These are phyloP conservation scores for Donacobius atricapilla DNA, from an alignment of 2,113 vertebrate genomes.

Conservation along the genomic window DNA sequence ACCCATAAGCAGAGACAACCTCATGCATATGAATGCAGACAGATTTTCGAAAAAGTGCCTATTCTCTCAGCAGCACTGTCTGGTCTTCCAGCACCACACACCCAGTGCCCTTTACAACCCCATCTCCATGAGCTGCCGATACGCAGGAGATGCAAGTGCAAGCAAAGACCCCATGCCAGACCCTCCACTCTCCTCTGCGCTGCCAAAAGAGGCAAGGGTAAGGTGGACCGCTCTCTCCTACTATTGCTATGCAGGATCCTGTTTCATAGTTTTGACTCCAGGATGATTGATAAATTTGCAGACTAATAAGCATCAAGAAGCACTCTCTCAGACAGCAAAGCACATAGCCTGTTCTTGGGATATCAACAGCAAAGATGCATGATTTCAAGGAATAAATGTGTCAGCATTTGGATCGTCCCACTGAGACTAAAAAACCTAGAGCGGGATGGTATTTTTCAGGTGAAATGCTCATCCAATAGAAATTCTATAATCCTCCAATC, in stretches of 20 bases:
- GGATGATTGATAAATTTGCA: neutral
- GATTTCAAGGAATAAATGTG: neutral
- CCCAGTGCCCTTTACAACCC: neutral
- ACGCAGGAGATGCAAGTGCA: rapidly evolving
- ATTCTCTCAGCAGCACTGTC: neutral
- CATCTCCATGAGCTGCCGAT: neutral
- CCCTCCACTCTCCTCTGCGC: rapidly evolving
- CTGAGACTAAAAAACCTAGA: neutral
- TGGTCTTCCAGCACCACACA: neutral
- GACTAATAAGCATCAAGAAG: neutral
- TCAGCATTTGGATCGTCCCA: neutral
- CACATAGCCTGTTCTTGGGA: rapidly evolving
- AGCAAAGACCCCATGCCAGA: neutral
- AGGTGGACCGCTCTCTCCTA: neutral
- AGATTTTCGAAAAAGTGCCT: neutral
- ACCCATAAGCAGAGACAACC: neutral
- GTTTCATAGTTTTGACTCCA: neutral
- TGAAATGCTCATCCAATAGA: neutral
- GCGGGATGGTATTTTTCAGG: neutral
- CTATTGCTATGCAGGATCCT: rapidly evolving
- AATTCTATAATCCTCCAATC: neutral
- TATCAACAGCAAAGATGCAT: neutral
- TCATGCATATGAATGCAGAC: neutral
- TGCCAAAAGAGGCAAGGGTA: neutral
- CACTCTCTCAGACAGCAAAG: neutral